These are phyloP conservation scores for Lithobates pipiens DNA, from an alignment of 2,797 vertebrate genomes.

Conservation along the genomic window DNA sequence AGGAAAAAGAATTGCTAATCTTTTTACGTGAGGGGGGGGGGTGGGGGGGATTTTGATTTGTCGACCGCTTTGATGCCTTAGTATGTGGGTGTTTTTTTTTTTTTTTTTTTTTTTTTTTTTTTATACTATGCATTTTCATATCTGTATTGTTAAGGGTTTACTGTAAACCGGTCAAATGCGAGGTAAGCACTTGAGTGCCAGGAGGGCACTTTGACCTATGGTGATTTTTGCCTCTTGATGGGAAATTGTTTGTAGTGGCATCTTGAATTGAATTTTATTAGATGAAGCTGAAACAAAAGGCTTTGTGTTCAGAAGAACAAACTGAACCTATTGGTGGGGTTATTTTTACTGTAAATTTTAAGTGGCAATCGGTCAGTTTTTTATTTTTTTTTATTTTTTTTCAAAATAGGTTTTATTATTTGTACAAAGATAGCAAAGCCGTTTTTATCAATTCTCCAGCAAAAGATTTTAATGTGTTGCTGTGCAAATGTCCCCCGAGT, in stretches of 20 bases:
- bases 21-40: no score
- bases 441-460: not conserved
- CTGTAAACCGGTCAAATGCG: no score
- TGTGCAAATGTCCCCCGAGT: conserved; percentile 42
- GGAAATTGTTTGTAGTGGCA: not conserved
- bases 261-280: not conserved
- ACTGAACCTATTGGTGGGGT: not conserved
- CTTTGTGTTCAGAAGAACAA: not conserved
- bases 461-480: not conserved
- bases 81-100: no score
- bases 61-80: no score
- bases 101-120: no score
- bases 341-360: not conserved
- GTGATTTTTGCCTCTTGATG: not conserved
- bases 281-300: not conserved
- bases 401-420: conserved; percentile 22
- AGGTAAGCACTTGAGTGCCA: no score
- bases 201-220: not conserved
- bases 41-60: no score
- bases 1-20: no score
- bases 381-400: no score
- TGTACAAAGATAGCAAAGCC: not conserved
- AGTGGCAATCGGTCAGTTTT: not conserved
- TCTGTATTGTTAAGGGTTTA: no score
- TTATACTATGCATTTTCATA: not conserved